A percentile compares a stretch with the other conserved stretches of the same genome.
phyloP scores from a whole-genome alignment of 2,888 invertebrate species.

The Sylvicola cinctus region DNA sequence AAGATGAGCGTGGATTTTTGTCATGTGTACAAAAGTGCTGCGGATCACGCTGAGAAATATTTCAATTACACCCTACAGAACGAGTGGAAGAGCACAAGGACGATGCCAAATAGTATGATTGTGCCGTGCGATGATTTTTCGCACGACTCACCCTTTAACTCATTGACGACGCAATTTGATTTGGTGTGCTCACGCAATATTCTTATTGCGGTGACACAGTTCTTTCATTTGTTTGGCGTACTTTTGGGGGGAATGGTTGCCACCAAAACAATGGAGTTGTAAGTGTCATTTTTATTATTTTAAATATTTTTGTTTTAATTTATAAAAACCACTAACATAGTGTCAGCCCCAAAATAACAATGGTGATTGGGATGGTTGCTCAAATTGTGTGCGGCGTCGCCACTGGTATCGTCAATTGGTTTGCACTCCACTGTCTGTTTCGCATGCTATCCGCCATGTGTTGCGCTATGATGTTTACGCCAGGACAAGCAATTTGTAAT shows the following conservation, averaged over 20 bases:
- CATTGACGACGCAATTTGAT: conserved; percentile 24
- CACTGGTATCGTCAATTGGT: conserved; percentile 21
- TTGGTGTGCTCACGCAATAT: conserved; percentile 25
- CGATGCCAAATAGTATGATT: neutral
- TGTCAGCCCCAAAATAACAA: conserved; percentile 21
- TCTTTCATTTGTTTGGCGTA: conserved; percentile 27
- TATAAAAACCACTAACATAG: no score
- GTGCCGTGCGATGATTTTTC: conserved; percentile 5
- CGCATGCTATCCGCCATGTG: conserved; percentile 24
- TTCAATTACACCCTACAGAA: neutral
- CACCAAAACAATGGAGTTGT: conserved; percentile 21
- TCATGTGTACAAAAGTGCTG: conserved; percentile 3
- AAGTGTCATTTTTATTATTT: conserved; percentile 6
- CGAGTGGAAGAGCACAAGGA: neutral
- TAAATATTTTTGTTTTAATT: no score
- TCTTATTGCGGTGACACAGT: conserved; percentile 26
- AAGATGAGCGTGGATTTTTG: conserved; percentile 3
- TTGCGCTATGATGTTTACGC: conserved; percentile 26
- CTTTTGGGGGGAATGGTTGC: conserved; percentile 24
- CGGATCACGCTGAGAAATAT: neutral
- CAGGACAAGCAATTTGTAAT: conserved; percentile 26
- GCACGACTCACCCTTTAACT: conserved; percentile 15
- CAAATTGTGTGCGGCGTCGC: conserved; percentile 23
- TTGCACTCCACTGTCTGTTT: conserved; percentile 23
- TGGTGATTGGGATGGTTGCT: conserved; percentile 21